Evolutionary conservation across 2,113 vertebrate species (phyloP).

Genomic region (Rhinogobius similis): DNA sequence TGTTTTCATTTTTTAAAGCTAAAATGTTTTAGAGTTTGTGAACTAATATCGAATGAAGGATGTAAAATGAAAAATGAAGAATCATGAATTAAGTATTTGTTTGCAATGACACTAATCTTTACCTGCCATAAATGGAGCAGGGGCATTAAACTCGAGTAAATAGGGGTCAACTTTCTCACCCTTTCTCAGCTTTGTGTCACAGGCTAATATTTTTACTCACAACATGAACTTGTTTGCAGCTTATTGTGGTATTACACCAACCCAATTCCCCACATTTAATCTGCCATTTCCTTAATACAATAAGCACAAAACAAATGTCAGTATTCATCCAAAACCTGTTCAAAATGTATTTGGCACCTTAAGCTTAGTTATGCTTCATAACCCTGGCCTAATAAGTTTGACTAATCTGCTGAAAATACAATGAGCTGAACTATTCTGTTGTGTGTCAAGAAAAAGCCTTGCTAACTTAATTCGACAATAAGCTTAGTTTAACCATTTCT

Average conservation of each 20-base stretch:
- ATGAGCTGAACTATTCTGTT: not conserved
- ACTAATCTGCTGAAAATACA: not conserved
- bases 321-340: constrained; percentile 44
- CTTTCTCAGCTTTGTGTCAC: constrained; percentile 23
- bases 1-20: no score
- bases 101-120: not conserved
- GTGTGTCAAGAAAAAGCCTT: not conserved
- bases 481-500: not conserved
- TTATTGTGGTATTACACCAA: constrained; percentile 29
- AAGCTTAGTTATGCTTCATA: constrained; percentile 1
- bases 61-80: no score
- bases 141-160: constrained; percentile 19
- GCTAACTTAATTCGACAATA: not conserved
- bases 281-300: constrained; percentile 37
- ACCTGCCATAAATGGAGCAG: not conserved
- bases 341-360: constrained; percentile 53
- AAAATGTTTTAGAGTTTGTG: no score
- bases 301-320: constrained; percentile 65
- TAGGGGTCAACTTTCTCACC: constrained; percentile 26
- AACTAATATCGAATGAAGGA: no score
- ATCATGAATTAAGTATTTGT: not conserved
- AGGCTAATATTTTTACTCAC: constrained; percentile 53
- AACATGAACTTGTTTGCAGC: constrained; percentile 52
- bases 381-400: not conserved
- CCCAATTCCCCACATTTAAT: constrained; percentile 15